Evolutionary conservation across 2,888 invertebrate genomes (phyloP).

Genomic region (Ophonus ardosiacus): DNA sequence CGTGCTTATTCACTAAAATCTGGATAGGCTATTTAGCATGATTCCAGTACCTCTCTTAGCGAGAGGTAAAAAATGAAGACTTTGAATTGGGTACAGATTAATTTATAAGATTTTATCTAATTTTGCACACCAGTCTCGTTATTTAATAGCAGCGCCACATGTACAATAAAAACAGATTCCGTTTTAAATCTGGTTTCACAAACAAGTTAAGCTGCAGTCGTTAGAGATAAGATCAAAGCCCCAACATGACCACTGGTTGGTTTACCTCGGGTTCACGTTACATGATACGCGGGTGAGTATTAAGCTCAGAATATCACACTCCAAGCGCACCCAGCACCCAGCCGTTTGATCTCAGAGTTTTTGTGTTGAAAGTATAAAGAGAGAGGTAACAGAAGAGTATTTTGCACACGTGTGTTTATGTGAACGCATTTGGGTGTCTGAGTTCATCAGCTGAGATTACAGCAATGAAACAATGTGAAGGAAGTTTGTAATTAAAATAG

Average conservation of each 20-base stretch:
- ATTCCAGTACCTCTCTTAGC: too few species aligned
- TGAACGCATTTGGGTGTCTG: not conserved
- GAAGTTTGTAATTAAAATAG: not conserved
- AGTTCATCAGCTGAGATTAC: not conserved
- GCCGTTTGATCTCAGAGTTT: not conserved
- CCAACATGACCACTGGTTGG: not conserved
- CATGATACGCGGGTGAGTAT: not conserved
- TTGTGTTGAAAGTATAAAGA: not conserved
- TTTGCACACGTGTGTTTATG: not conserved
- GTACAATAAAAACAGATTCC: too few species aligned
- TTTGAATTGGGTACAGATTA: too few species aligned
- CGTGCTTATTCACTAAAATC: too few species aligned
- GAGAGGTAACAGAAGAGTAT: not conserved
- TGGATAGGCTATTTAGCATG: too few species aligned
- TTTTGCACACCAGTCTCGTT: too few species aligned
- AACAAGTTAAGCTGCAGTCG: not conserved
- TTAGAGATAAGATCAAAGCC: not conserved
- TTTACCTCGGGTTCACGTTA: slow-evolving; percentile 1
- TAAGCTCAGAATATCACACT: slow-evolving; percentile 3
- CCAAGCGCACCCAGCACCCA: not conserved
- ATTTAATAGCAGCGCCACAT: too few species aligned
- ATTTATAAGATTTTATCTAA: too few species aligned
- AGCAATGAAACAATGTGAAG: slow-evolving; percentile 1
- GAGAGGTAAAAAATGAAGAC: too few species aligned
- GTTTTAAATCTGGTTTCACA: too few species aligned